Evolutionary conservation across 2,888 invertebrate species (phyloP).

Genomic region (Orthonevra nobilis): DNA sequence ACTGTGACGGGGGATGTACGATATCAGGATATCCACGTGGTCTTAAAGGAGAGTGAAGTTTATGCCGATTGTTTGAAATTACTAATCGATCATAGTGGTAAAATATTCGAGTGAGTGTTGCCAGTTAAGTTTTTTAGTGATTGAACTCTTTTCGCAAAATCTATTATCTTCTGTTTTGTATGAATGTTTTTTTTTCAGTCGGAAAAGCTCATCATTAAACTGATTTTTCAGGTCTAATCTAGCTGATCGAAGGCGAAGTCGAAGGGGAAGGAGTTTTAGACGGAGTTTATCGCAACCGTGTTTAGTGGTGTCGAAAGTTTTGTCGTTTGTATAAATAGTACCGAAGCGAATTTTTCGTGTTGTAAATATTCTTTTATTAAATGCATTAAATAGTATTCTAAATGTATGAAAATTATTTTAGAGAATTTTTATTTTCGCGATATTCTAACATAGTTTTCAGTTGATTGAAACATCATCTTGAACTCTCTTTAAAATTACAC

Average conservation of each 20-base stretch:
- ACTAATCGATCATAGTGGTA: slow-evolving; percentile 78
- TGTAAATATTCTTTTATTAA: slow-evolving; percentile 12
- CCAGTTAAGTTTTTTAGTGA: neutral
- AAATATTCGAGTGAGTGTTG: slow-evolving; percentile 78
- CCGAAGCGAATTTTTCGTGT: neutral
- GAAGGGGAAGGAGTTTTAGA: slow-evolving; percentile 35
- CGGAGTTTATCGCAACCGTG: slow-evolving; percentile 52
- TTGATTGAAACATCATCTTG: too few relatives aligned
- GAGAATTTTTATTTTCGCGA: neutral
- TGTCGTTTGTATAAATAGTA: slow-evolving; percentile 28
- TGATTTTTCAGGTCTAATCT: slow-evolving; percentile 43
- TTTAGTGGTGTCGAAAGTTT: slow-evolving; percentile 43
- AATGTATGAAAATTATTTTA: neutral
- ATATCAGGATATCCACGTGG: slow-evolving; percentile 75
- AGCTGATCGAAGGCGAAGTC: slow-evolving; percentile 16
- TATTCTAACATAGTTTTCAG: too few relatives aligned
- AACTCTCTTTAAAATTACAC: too few relatives aligned
- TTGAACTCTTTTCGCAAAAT: slow-evolving; percentile 11
- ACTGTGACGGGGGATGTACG: slow-evolving; percentile 75
- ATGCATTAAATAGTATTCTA: slow-evolving; percentile 10
- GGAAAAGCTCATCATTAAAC: slow-evolving; percentile 44
- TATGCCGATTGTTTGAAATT: slow-evolving; percentile 77
- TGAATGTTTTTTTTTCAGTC: slow-evolving; percentile 36
- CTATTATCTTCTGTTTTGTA: slow-evolving; percentile 10
- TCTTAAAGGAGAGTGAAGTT: slow-evolving; percentile 76